Percentiles rank a stretch among this genome's conserved stretches.
phyloP scores from a whole-genome alignment of 2,888 invertebrate species.

The Campopleginae sp. region DNA sequence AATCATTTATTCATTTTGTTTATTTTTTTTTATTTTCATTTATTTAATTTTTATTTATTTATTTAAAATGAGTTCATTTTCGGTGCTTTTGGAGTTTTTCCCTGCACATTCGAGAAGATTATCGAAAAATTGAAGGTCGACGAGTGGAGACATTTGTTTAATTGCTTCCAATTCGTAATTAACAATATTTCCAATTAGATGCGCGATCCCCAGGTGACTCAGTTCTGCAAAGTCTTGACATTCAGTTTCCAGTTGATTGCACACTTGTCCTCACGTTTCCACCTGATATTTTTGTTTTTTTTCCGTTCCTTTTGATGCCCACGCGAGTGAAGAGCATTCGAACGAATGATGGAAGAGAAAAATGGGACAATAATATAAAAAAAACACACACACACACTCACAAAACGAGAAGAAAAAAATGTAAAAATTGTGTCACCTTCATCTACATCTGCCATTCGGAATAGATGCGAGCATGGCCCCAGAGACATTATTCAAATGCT shows the following conservation, averaged over 20 bases:
- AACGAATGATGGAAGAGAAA: conserved; percentile 31
- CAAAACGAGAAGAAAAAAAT: conserved; percentile 9
- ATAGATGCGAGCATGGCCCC: conserved; percentile 57
- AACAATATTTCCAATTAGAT: neutral
- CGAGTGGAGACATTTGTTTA: neutral
- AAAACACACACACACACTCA: no score
- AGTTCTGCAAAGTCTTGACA: neutral
- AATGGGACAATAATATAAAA: no score
- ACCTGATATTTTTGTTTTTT: conserved; percentile 15
- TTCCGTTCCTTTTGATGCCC: conserved; percentile 27
- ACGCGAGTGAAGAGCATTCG: conserved; percentile 20
- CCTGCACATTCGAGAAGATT: neutral
- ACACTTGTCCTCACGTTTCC: conserved; percentile 35
- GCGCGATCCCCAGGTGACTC: neutral
- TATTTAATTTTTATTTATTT: no score
- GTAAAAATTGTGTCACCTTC: conserved; percentile 45
- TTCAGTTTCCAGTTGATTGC: conserved; percentile 14
- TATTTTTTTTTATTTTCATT: no score
- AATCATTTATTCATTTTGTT: no score
- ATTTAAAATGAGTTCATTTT: no score
- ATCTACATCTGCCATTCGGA: conserved; percentile 58
- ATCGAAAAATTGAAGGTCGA: neutral
- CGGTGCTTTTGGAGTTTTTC: neutral
- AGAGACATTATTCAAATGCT: conserved; percentile 73
- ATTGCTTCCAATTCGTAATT: neutral